Evolutionary conservation across 2,888 invertebrate species (phyloP), one percentile per base, ranked within the genome.

Genomic region (Lysandra bellargus): DNA sequence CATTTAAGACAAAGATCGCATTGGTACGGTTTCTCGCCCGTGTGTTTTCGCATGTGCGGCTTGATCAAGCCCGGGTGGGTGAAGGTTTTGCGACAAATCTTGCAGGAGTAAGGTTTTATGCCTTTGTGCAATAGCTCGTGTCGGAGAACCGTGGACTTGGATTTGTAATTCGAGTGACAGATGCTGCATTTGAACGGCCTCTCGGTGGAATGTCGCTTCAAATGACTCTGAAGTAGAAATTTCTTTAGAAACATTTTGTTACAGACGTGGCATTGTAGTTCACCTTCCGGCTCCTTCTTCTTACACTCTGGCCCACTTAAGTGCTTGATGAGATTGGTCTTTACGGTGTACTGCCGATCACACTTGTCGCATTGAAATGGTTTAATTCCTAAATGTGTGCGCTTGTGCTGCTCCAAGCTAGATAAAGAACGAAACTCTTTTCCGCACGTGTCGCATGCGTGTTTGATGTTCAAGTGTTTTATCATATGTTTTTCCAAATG

Each of bases 51-150:
- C 81, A 89, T 82, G 78, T 91, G 91, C 0, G 89, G 87, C 2
- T 88, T 89, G 81, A 89, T 83, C 0, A 88, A 79, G 0, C 86
- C 85, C 0, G 84, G 83, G 33, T 86, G 86, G 0, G 85, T 84
- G 78, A 87, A 88, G 0, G 81, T 83, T 79, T 86, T 87, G 9
- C 83, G 81, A 80, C 89, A 90, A n/a, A 84, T 81, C 4, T 84
- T 83, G 75, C 89, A 89, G 0, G 83, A 82, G 53, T 82, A 85
- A 0, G 85, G 85, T n/a, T 86, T 85, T 0, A 83, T 82, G 0
- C 88, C 88, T 0, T 85, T 85, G 60, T 92, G 91, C 5, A 88
- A 80, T 3, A 88, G 87, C 1, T 88, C 82, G 79, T 92, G 92
- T 0, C 90, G 82, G 0, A 87, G 85, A 0, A 92, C 79, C 0